Base-by-base conservation (phyloP, 2,888 invertebrate species). In the Hydropsyche betteni region DNA sequence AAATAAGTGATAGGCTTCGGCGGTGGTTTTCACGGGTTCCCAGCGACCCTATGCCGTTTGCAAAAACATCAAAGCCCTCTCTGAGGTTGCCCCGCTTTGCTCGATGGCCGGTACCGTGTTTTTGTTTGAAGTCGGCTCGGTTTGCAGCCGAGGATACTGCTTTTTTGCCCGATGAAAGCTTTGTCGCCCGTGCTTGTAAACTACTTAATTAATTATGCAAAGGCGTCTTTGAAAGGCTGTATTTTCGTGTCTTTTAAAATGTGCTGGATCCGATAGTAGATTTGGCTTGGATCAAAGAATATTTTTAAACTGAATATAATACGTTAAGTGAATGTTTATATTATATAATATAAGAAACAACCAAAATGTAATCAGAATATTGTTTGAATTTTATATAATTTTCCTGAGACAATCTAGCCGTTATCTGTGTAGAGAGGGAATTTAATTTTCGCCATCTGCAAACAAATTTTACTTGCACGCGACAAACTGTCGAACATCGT, bases 1-100 rank as follows among this genome's bases (percentile, higher is more conserved):
- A 76, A 76, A 78, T 78, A 76, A 78, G 61, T 76, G 78, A 78
- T 78, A 76, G 78, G 74, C 76, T 74, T 78, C 74, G 78, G 74
- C 74, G 76, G 70, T 55, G 55, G 64, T 50, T 24, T 44, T 58
- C 75, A 74, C 55, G 38, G 70, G 50, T 69, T 55, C 10, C 3
- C n/a, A 33, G 44, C 52, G 16, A 36, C 71, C 69, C 58, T 72
- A 55, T 61, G 71, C 72, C 74, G 75, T 75, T 74, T 71, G 75
- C 74, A 75, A 77, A 75, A 77, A 77, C 75, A 77, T 75, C 77
- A 77, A 77, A 77, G 73, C 44, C 55, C 36, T 52, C 52, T 34
- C 33, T 52, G n/a, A 24, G 33, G 33, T 10, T 7, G 51, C 44
- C 44, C n/a, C 68, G 68, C 24, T 14, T 14, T 24, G 14, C 12